phyloP scores from a whole-genome alignment of 2,113 vertebrate genomes.

The Smithornis capensis region DNA sequence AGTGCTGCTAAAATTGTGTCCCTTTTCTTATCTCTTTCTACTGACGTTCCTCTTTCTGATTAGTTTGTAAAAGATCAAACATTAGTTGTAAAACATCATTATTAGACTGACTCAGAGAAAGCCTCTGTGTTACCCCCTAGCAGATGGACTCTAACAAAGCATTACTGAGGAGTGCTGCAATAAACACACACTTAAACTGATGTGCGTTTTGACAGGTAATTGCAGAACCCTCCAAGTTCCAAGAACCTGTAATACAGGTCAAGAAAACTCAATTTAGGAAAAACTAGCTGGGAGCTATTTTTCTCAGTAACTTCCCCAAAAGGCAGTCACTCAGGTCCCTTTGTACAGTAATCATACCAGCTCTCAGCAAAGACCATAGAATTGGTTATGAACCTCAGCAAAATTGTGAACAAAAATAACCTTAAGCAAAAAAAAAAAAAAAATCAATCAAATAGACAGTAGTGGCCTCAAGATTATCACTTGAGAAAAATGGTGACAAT shows the following conservation, averaged over 20 bases:
- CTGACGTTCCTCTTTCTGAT: not conserved
- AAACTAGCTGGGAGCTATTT: not conserved
- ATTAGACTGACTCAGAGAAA: not conserved
- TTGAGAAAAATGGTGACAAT: not conserved
- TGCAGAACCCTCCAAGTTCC: not conserved
- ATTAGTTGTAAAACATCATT: too few relatives aligned
- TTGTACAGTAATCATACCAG: not conserved
- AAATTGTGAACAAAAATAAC: not conserved
- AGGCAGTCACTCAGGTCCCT: not conserved
- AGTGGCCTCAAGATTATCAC: not conserved
- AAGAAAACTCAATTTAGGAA: not conserved
- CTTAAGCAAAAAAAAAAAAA: not conserved
- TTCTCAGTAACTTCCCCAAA: not conserved
- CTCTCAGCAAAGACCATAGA: not conserved
- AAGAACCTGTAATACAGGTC: not conserved
- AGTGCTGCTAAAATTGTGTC: fast-evolving
- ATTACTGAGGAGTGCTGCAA: not conserved
- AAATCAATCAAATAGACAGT: not conserved
- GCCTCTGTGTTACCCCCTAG: not conserved
- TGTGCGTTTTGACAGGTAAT: not conserved
- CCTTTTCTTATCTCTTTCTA: not conserved
- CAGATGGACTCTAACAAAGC: not conserved
- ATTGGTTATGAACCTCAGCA: not conserved
- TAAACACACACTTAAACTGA: not conserved
- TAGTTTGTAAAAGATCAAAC: not conserved